Evolutionary conservation across 2,888 invertebrate genomes (phyloP).

Genomic region (Kryphioiulus occultus): DNA sequence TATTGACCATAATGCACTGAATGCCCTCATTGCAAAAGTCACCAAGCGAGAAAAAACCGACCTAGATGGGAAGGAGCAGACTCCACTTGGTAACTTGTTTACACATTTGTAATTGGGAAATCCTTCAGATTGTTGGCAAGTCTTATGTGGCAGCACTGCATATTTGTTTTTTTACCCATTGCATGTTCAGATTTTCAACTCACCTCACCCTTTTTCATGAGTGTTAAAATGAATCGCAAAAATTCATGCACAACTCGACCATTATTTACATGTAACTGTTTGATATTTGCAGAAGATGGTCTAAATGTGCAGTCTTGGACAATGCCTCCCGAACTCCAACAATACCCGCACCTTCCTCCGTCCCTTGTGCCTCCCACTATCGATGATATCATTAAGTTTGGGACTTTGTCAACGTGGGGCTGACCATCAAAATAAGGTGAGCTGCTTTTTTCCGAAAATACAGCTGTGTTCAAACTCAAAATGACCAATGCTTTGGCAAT

Average conservation of each 20-base stretch:
- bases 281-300: slow-evolving; percentile 22
- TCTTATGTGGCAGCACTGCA: no score
- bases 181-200: no score
- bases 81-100: not conserved
- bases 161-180: no score
- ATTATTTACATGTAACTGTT: not conserved
- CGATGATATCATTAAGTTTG: slow-evolving; percentile 35
- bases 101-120: not conserved
- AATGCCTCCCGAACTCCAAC: not conserved
- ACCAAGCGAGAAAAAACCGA: not conserved
- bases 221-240: no score
- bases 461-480: no score
- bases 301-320: slow-evolving; percentile 23
- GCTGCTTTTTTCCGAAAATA: no score
- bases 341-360: not conserved
- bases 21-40: slow-evolving; percentile 2
- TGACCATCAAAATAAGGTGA: not conserved
- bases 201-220: no score
- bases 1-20: slow-evolving; percentile 13
- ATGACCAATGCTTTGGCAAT: no score
- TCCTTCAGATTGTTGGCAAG: no score
- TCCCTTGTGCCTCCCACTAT: not conserved
- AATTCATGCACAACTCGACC: no score
- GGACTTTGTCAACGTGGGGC: slow-evolving; percentile 16
- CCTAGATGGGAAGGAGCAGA: not conserved